Evolutionary conservation across 2,113 vertebrate species (phyloP), one percentile per base, ranked within the genome.

Genomic region (Lamprologus lemairii): DNA sequence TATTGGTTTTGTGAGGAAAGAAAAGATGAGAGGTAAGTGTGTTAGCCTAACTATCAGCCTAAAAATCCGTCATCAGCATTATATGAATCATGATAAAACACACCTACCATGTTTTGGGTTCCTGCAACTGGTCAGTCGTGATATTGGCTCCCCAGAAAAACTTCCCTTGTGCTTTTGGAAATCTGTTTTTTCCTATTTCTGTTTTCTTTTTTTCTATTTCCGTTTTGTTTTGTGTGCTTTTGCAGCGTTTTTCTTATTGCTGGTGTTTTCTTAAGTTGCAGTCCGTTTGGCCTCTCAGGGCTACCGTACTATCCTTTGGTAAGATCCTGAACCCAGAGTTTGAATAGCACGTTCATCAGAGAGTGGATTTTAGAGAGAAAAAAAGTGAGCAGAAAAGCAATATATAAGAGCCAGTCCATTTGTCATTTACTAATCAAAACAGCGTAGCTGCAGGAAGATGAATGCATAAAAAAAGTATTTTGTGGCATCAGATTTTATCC

Each of bases 1-100:
- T n/a, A n/a, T n/a, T n/a, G 1, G 26, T 58, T 58, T 58, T 58
- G 26, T 57, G 23, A 31, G 55, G 55, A 58, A 58, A 58, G 55
- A 58, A 58, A 58, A 31, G 26, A 31, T 58, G 5, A 58, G 7
- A 58, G 55, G 55, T 31, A 0, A 31, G 2, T 58, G 55, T 58
- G 7, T 58, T 58, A 58, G 55, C 0, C 26, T 31, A 4, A 58
- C 26, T 31, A 31, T 58, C 9, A 31, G 26, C 55, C 26, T 31
- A 31, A 58, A 58, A 58, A 31, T 4, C 1, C 0, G 1, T 31
- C 26, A 31, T 31, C 55, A 58, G 26, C 0, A 58, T 31, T 4
- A 58, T 31, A 17, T 17, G 26, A 58, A 58, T 58, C 14, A 58
- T 58, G 55, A 31, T 31, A 58, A 58, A 58, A 58, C 26, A 58